Evolutionary conservation across 1,140 invertebrate genomes (phyloP), one percentile per base, ranked within the genome.

Genomic region (Pseudomyrmex dendroicus): DNA sequence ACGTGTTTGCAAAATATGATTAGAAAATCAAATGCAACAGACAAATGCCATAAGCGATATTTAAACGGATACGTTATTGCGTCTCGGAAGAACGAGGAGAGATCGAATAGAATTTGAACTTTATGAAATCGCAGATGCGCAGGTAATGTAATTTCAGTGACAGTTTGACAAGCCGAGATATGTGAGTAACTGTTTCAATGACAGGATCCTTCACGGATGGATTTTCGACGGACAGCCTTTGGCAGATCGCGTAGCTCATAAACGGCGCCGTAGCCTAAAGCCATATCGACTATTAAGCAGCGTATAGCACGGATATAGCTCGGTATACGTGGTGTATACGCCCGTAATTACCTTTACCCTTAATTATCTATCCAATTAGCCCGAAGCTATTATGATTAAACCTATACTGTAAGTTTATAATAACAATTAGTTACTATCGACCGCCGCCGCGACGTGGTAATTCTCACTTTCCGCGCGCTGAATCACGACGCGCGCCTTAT

Each of bases 321-420:
- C 84, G 84, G 88, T 92, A 88, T 90, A 90, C 90, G 85, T 87
- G 87, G 80, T 93, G 91, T 92, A 92, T 92, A 92, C 90, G 91
- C 86, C 83, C 86, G 91, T 94, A 94, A 94, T 94, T 94, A 94
- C 93, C 92, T 92, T 94, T 92, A 94, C 93, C 94, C 93, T 94
- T 94, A 94, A 94, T 94, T 93, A 94, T 94, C 93, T 93, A 94
- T 94, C 92, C 93, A 94, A 94, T 94, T 94, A 94, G 93, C 94
- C 93, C 85, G 77, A 84, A 94, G 94, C 91, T 94, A 94, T 94
- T 94, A 94, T 92, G 93, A 94, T 94, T 94, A 94, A 94, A 94
- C 91, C 92, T 93, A 93, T 93, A 92, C 91, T 93, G 89, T 93
- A 94, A 94, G 93, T 94, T 94, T 94, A 94, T 94, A 94, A 94